Evolutionary conservation across 1,140 invertebrate genomes (phyloP).

Genomic region (Gonatopus flavifemur): DNA sequence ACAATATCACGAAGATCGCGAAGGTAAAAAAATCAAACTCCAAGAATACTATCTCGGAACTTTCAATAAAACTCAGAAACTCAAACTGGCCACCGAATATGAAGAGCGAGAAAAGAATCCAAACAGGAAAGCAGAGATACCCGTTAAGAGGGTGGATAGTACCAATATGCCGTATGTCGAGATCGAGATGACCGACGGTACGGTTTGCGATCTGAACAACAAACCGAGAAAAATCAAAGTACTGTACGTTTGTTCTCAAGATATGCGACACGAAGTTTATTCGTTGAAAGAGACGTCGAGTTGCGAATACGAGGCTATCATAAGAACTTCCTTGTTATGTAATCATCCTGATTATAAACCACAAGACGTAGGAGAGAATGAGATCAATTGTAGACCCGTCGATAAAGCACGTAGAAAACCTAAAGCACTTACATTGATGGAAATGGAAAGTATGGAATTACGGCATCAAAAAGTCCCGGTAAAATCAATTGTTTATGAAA

Average conservation of each 20-base stretch:
- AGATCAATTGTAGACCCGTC: conserved; percentile 78
- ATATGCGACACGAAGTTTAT: conserved; percentile 89
- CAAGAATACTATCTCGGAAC: conserved; percentile 83
- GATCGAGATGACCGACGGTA: conserved; percentile 78
- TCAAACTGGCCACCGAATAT: conserved; percentile 59
- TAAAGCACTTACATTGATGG: conserved; percentile 68
- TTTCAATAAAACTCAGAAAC: conserved; percentile 63
- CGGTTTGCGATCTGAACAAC: conserved; percentile 87
- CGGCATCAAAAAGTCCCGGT: conserved; percentile 63
- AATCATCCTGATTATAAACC: conserved; percentile 86
- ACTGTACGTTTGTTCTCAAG: conserved; percentile 81
- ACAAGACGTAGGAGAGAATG: conserved; percentile 75
- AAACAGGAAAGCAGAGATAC: conserved; percentile 57
- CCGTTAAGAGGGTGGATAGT: conserved; percentile 81
- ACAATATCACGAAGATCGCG: conserved; percentile 94
- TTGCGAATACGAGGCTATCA: conserved; percentile 91
- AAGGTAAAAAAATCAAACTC: conserved; percentile 77
- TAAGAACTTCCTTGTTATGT: conserved; percentile 84
- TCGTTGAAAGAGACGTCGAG: conserved; percentile 90
- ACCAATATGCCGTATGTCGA: conserved; percentile 81
- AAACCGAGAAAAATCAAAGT: conserved; percentile 79
- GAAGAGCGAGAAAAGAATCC: conserved; percentile 54
- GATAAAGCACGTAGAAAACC: conserved; percentile 75
- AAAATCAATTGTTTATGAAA: conserved; percentile 22
- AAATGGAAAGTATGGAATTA: conserved; percentile 72